phyloP scores from a whole-genome alignment of 2,797 vertebrate genomes.

The Esox lucius region DNA sequence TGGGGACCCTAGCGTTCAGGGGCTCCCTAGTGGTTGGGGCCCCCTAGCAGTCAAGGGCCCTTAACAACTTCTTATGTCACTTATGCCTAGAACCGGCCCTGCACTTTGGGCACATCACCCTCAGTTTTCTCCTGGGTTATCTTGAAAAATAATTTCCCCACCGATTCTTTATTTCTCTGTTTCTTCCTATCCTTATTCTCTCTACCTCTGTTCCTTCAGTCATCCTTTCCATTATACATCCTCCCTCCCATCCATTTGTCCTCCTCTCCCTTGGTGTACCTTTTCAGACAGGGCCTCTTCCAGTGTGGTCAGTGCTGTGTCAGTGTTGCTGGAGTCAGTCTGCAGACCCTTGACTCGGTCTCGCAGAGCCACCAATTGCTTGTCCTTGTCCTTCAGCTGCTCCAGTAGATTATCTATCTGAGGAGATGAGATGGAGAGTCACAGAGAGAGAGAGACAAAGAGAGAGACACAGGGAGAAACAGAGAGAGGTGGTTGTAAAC shows the following conservation, averaged over 20 bases:
- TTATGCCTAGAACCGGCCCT: too few relatives aligned
- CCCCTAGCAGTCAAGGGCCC: too few relatives aligned
- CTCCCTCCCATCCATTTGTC: neutral
- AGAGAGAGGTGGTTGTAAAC: constrained; percentile 4
- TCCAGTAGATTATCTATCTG: constrained; percentile 91
- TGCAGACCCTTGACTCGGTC: constrained; percentile 94
- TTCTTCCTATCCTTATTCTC: too few relatives aligned
- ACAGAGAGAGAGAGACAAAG: neutral
- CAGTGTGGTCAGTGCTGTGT: constrained; percentile 90
- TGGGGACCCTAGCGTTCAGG: too few relatives aligned
- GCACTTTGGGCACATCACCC: too few relatives aligned
- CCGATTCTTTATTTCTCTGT: neutral
- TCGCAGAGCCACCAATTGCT: constrained; percentile 90
- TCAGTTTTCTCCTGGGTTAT: too few relatives aligned
- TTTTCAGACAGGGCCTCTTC: constrained; percentile 96
- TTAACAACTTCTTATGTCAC: too few relatives aligned
- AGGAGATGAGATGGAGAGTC: neutral
- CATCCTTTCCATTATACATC: too few relatives aligned
- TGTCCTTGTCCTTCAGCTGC: constrained; percentile 96
- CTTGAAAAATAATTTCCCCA: too few relatives aligned
- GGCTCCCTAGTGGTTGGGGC: too few relatives aligned
- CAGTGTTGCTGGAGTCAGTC: constrained; percentile 96
- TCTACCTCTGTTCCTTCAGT: too few relatives aligned
- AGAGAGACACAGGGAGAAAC: constrained; percentile 5
- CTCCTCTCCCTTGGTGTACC: constrained; percentile 67